phyloP scores from a whole-genome alignment of 2,113 vertebrate genomes.

The Nesogale talazaci region DNA sequence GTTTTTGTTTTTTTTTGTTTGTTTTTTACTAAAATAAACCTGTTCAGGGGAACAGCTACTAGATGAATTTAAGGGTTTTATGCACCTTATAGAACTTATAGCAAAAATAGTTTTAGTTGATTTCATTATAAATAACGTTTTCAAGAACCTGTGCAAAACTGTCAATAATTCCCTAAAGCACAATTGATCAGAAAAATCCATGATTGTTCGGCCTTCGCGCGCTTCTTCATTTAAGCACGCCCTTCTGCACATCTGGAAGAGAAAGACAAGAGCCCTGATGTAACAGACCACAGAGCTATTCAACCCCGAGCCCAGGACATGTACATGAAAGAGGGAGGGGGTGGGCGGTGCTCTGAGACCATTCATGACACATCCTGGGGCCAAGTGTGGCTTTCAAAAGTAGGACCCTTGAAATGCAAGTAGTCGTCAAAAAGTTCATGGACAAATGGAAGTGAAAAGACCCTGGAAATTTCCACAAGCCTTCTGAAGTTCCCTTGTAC shows the following conservation, averaged over 20 bases:
- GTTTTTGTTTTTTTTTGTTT: conserved; percentile 84
- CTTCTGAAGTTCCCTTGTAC: not conserved
- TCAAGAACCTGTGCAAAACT: conserved; percentile 98
- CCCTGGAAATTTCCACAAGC: too few relatives aligned
- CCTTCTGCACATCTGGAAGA: conserved; percentile 86
- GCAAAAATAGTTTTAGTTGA: conserved; percentile 97
- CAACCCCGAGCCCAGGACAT: not conserved
- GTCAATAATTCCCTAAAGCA: conserved; percentile 95
- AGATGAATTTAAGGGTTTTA: conserved; percentile 95
- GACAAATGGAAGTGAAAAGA: too few relatives aligned
- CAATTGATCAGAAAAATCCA: conserved; percentile 95
- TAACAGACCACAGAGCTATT: not conserved
- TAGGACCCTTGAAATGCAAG: not conserved
- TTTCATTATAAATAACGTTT: conserved; percentile 96
- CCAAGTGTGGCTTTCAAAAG: not conserved
- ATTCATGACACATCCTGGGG: not conserved
- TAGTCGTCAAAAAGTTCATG: too few relatives aligned
- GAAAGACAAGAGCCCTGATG: conserved; percentile 50
- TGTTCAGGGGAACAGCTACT: conserved; percentile 93
- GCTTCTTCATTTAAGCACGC: conserved; percentile 88
- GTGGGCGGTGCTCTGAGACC: too few relatives aligned
- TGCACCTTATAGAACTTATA: conserved; percentile 96
- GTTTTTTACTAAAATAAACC: conserved; percentile 98
- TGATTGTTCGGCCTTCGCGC: conserved; percentile 95
- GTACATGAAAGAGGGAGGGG: conserved; percentile 47